phyloP scores from a whole-genome alignment of 2,113 vertebrate genomes.

The Tenebrosternarchus preto region DNA sequence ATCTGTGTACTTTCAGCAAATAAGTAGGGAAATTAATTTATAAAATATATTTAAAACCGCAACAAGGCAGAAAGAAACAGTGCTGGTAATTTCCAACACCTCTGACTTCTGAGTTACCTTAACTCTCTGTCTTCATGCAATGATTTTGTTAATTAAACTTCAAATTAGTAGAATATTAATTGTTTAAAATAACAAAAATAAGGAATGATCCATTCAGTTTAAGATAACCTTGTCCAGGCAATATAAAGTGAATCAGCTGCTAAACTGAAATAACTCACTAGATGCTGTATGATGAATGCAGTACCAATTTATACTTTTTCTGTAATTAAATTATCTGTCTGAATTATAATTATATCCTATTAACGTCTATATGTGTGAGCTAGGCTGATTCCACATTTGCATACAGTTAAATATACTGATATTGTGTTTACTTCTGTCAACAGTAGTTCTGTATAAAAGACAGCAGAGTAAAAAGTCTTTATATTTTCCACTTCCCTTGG shows the following conservation, averaged over 20 bases:
- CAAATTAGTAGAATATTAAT: background rate
- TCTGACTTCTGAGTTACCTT: conserved; percentile 8
- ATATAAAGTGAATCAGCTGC: background rate
- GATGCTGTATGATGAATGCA: no score
- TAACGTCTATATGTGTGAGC: background rate
- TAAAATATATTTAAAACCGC: background rate
- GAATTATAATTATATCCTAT: background rate
- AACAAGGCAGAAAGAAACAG: background rate
- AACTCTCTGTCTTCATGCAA: background rate
- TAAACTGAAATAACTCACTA: background rate
- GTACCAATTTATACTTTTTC: background rate
- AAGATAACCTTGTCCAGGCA: conserved; percentile 24
- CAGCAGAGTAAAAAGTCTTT: background rate
- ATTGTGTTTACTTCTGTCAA: background rate
- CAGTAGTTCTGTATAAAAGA: background rate
- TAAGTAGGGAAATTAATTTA: background rate
- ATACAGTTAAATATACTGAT: background rate
- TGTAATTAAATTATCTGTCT: background rate
- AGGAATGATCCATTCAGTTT: conserved; percentile 20
- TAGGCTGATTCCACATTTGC: background rate
- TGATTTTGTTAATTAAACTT: background rate
- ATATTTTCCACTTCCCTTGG: background rate
- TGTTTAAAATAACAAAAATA: background rate
- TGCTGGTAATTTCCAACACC: background rate
- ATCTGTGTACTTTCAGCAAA: background rate